phyloP scores from a whole-genome alignment of 1,140 invertebrate genomes.

The Galendromus occidentalis region DNA sequence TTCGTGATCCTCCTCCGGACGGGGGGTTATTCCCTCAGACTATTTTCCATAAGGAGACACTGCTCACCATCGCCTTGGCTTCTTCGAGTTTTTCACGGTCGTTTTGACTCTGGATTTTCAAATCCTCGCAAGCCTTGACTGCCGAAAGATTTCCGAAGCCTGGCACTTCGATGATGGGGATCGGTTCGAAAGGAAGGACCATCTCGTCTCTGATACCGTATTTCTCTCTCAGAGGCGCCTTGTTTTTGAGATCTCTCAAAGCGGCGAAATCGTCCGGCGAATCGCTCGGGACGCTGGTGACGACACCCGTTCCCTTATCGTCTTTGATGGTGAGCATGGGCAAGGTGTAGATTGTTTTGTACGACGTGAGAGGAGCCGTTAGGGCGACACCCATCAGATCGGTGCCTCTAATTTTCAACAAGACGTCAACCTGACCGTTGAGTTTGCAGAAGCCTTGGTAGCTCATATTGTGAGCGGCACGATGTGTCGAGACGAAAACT shows the following conservation, averaged over 20 bases:
- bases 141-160: slow-evolving; percentile 69
- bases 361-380: slow-evolving; percentile 56
- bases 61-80: slow-evolving; percentile 59
- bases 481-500: slow-evolving; percentile 63
- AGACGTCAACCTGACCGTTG: slow-evolving; percentile 53
- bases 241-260: slow-evolving; percentile 82
- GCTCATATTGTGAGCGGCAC: slow-evolving; percentile 82
- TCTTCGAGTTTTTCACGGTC: slow-evolving; percentile 77
- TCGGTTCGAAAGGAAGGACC: slow-evolving; percentile 61
- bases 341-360: slow-evolving; percentile 68
- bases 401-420: slow-evolving; percentile 46
- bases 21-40: too few relatives aligned
- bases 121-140: slow-evolving; percentile 55
- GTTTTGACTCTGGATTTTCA: slow-evolving; percentile 95
- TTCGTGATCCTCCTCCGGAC: too few relatives aligned
- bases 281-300: slow-evolving; percentile 95
- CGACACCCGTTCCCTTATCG: slow-evolving; percentile 90
- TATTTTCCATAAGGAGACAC: neutral
- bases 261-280: slow-evolving; percentile 97
- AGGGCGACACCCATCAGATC: slow-evolving; percentile 54
- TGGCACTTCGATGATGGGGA: slow-evolving; percentile 80
- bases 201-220: slow-evolving; percentile 80
- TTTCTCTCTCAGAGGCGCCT: slow-evolving; percentile 74
- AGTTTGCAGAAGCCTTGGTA: slow-evolving; percentile 74
- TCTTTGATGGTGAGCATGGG: slow-evolving; percentile 97